phyloP scores from a whole-genome alignment of 2,113 vertebrate species.

The Cervus canadensis region DNA sequence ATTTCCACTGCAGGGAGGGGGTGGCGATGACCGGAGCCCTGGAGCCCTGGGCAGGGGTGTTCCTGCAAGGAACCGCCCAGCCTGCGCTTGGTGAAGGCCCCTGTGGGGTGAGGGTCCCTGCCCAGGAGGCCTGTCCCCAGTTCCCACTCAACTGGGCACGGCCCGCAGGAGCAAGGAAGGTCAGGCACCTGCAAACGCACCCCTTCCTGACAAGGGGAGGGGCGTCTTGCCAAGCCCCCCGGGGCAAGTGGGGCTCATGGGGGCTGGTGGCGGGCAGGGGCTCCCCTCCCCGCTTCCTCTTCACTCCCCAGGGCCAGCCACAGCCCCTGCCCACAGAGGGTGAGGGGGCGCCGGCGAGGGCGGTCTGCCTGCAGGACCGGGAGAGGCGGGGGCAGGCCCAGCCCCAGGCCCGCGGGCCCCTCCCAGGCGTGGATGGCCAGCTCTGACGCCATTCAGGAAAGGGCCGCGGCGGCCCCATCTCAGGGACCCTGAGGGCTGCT shows the following conservation, averaged over 20 bases:
- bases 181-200: not conserved
- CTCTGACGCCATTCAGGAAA: not conserved
- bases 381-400: too few species aligned
- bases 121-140: not conserved
- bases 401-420: not conserved
- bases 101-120: not conserved
- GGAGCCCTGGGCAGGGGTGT: not conserved
- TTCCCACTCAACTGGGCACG: not conserved
- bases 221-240: not conserved
- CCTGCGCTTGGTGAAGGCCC: not conserved
- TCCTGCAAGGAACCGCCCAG: not conserved
- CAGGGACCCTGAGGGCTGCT: not conserved
- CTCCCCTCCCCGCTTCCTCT: not conserved
- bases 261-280: not conserved
- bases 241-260: not conserved
- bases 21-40: accelerated
- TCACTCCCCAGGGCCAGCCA: not conserved
- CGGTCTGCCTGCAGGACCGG: not conserved
- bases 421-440: not conserved
- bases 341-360: not conserved
- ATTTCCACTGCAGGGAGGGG: not conserved
- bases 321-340: not conserved
- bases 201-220: not conserved
- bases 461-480: accelerated
- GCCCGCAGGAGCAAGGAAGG: not conserved